Conservation (phyloP, 2,113 vertebrate species). For the Paralichthys olivaceus region DNA sequence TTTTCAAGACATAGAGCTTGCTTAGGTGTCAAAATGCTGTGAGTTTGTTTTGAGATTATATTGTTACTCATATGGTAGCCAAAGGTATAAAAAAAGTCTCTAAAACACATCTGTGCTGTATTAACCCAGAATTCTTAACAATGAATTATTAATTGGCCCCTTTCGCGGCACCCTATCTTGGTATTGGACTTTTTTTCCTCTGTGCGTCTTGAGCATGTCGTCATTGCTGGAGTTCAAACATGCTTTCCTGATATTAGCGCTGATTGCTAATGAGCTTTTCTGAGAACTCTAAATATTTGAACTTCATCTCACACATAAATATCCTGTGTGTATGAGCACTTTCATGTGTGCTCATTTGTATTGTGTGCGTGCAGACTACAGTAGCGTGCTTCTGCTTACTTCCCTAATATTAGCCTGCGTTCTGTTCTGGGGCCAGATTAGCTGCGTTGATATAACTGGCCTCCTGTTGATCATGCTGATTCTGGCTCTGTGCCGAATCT, state of each 20-base stretch:
- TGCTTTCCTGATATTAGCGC: constrained; percentile 42
- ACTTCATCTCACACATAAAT: constrained; percentile 25
- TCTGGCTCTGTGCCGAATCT: constrained; percentile 39
- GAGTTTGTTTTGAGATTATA: too few species aligned
- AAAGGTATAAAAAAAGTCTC: too few species aligned
- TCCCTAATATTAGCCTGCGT: constrained; percentile 48
- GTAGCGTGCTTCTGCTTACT: constrained; percentile 57
- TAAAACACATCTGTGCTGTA: too few species aligned
- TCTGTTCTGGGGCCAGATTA: constrained; percentile 59
- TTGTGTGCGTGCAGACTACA: constrained; percentile 35
- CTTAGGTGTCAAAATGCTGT: too few species aligned
- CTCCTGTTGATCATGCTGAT: constrained; percentile 69
- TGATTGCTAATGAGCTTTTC: constrained; percentile 67
- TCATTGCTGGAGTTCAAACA: constrained; percentile 14
- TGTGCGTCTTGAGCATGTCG: constrained; percentile 1
- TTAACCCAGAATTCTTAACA: too few species aligned
- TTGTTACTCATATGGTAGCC: too few species aligned
- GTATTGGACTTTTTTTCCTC: not conserved
- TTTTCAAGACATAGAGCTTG: too few species aligned
- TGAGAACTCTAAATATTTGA: constrained; percentile 36
- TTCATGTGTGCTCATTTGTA: constrained; percentile 16
- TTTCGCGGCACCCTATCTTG: not conserved
- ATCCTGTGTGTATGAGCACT: constrained; percentile 37
- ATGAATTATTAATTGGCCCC: too few species aligned
- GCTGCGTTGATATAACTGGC: constrained; percentile 56